Conservation (phyloP, 2,113 vertebrate genomes). For the Sander lucioperca region DNA sequence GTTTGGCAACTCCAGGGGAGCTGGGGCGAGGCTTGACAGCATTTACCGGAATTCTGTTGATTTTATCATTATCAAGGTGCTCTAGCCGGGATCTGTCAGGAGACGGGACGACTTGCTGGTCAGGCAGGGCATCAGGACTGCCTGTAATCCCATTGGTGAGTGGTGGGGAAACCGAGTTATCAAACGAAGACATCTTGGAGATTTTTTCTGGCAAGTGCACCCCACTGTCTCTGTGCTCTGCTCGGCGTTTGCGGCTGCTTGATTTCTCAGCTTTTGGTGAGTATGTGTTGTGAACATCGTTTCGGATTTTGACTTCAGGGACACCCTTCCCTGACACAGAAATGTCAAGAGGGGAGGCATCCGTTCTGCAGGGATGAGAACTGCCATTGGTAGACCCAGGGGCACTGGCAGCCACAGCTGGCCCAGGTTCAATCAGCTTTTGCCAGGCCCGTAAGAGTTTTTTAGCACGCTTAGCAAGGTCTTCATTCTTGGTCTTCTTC, state of each 20-base stretch:
- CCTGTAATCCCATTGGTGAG: constrained; percentile 92
- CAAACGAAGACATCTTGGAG: constrained; percentile 86
- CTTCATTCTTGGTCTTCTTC: constrained; percentile 97
- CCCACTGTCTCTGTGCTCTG: constrained; percentile 89
- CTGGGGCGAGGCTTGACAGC: constrained; percentile 96
- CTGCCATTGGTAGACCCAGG: constrained; percentile 91
- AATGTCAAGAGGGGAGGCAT: constrained; percentile 82
- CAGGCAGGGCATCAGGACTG: constrained; percentile 88
- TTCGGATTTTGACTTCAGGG: constrained; percentile 91
- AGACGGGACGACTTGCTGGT: constrained; percentile 84
- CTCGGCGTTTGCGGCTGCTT: constrained; percentile 89
- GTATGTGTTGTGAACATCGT: constrained; percentile 93
- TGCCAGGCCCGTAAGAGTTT: constrained; percentile 97
- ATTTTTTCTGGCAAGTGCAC: constrained; percentile 90
- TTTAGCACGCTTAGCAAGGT: constrained; percentile 98
- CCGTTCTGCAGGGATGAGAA: constrained; percentile 91
- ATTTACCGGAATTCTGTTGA: constrained; percentile 93
- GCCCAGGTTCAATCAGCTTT: constrained; percentile 94
- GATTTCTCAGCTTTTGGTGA: constrained; percentile 91
- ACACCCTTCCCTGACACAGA: constrained; percentile 83
- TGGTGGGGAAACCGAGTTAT: constrained; percentile 87
- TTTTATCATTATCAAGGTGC: constrained; percentile 91
- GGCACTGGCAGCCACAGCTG: constrained; percentile 72
- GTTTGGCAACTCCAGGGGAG: constrained; percentile 92
- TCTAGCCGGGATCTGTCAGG: constrained; percentile 87